A percentile compares a stretch with the other conserved stretches of the same genome.
Evolutionary conservation across 2,888 invertebrate genomes (phyloP).

Genomic region (Drosophila buzzatii): DNA sequence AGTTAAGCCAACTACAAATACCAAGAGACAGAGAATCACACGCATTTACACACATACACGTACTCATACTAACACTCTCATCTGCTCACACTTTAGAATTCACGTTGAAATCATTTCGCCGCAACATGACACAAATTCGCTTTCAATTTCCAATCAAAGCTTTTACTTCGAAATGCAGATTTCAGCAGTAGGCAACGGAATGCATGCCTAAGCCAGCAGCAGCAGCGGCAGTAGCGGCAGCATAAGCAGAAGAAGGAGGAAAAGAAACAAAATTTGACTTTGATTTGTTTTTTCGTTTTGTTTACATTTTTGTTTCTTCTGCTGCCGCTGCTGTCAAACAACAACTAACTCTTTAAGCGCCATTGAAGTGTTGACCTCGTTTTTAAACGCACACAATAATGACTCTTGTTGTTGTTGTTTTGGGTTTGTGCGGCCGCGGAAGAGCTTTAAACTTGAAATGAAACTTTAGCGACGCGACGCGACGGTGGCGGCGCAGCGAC

Average conservation of each 20-base stretch:
- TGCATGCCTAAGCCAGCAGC: background rate
- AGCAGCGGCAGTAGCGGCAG: too few relatives aligned
- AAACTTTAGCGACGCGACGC: constrained; percentile 50
- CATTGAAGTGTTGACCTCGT: constrained; percentile 78
- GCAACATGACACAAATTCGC: constrained; percentile 42
- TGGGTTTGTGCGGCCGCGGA: constrained; percentile 63
- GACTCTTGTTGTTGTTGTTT: constrained; percentile 35
- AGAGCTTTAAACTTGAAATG: constrained; percentile 81
- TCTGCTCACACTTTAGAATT: constrained; percentile 2
- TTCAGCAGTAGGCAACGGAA: background rate
- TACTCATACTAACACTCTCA: background rate
- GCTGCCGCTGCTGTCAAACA: constrained; percentile 28
- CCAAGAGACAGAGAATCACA: background rate
- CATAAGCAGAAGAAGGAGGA: too few relatives aligned
- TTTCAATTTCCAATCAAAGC: constrained; percentile 58
- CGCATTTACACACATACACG: background rate
- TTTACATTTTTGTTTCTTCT: constrained; percentile 57
- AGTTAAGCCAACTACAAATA: constrained; percentile 85
- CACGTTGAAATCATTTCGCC: constrained; percentile 2
- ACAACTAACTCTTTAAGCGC: constrained; percentile 55
- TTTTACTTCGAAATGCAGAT: constrained; percentile 21
- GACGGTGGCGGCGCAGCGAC: constrained; percentile 16
- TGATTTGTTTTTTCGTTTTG: constrained; percentile 51
- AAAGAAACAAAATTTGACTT: constrained; percentile 37
- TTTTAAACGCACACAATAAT: constrained; percentile 63